Evolutionary conservation across 2,888 invertebrate genomes (phyloP).

Genomic region (Pachliopta kotzebuea): DNA sequence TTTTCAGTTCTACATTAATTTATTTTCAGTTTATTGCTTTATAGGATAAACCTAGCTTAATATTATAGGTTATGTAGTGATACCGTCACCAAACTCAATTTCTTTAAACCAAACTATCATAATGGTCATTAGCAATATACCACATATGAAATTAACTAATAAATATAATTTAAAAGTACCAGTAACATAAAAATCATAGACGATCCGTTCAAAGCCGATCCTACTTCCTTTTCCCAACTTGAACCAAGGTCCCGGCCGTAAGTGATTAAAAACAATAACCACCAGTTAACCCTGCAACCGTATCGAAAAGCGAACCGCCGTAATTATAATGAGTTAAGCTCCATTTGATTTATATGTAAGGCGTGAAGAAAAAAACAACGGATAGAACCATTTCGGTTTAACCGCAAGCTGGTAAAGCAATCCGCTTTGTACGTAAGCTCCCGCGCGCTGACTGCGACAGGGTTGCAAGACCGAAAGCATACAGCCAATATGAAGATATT

Average conservation of each 20-base stretch:
- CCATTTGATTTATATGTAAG: slow-evolving; percentile 37
- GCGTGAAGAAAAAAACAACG: slow-evolving; percentile 28
- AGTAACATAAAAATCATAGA: slow-evolving; percentile 11
- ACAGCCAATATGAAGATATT: slow-evolving; percentile 44
- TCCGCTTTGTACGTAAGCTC: slow-evolving; percentile 17
- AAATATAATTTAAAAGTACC: neutral
- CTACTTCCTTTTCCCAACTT: slow-evolving; percentile 33
- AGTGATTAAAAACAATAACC: slow-evolving; percentile 37
- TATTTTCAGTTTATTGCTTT: too few relatives aligned
- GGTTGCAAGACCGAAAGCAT: slow-evolving; percentile 34
- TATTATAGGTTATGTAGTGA: too few relatives aligned
- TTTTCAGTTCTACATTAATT: too few relatives aligned
- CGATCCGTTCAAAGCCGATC: slow-evolving; percentile 9
- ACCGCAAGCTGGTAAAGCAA: slow-evolving; percentile 21
- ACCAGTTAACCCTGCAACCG: slow-evolving; percentile 41
- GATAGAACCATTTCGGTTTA: slow-evolving; percentile 35
- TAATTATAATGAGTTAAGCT: slow-evolving; percentile 35
- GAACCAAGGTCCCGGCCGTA: slow-evolving; percentile 22
- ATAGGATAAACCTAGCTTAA: too few relatives aligned
- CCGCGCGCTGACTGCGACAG: slow-evolving; percentile 31
- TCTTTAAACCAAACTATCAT: neutral
- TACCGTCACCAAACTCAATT: too few relatives aligned
- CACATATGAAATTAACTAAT: neutral
- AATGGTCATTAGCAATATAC: neutral
- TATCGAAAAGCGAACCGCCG: slow-evolving; percentile 36